A percentile compares a stretch with the other conserved stretches of the same genome.
These are phyloP conservation scores for Proterorhinus semilunaris DNA, from an alignment of 2,113 vertebrate genomes.

Conservation along the genomic window DNA sequence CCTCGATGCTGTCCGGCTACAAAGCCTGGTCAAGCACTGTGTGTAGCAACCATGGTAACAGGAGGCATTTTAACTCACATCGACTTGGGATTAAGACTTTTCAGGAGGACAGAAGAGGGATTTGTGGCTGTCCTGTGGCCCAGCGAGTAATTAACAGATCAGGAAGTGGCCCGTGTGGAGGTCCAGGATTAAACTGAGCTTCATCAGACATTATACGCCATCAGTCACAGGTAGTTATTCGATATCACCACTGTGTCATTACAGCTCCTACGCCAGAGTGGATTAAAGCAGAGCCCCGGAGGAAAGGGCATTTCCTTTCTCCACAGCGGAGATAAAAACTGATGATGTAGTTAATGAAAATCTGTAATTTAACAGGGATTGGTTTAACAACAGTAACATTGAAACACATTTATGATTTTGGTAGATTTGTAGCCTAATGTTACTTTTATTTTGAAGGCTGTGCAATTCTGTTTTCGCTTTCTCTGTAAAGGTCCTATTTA, in stretches of 20 bases:
- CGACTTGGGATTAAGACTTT: slow-evolving; percentile 23
- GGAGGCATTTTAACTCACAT: slow-evolving; percentile 18
- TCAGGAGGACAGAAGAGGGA: slow-evolving; percentile 34
- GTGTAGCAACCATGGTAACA: slow-evolving; percentile 30
- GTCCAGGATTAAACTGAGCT: slow-evolving; percentile 27
- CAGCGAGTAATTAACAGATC: slow-evolving; percentile 58
- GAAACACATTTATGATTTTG: too few relatives aligned
- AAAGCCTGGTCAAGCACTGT: slow-evolving; percentile 37
- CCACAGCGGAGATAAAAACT: background rate
- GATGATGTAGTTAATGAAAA: background rate
- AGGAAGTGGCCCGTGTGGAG: slow-evolving; percentile 30
- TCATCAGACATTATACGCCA: slow-evolving; percentile 24
- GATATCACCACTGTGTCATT: slow-evolving; percentile 9
- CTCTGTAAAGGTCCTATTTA: too few relatives aligned
- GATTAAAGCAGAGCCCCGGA: slow-evolving; percentile 7
- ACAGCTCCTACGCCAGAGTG: background rate
- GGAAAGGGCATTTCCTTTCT: background rate
- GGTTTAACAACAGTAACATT: too few relatives aligned
- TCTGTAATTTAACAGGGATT: background rate
- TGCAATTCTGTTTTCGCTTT: too few relatives aligned
- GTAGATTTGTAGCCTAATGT: too few relatives aligned
- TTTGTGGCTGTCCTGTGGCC: slow-evolving; percentile 43
- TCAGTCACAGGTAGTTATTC: slow-evolving; percentile 30
- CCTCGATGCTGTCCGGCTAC: background rate
- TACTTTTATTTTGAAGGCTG: too few relatives aligned